Percentiles rank a stretch among this genome's conserved stretches.
phyloP scores from a whole-genome alignment of 2,113 vertebrate genomes.

The Megalops atlanticus region DNA sequence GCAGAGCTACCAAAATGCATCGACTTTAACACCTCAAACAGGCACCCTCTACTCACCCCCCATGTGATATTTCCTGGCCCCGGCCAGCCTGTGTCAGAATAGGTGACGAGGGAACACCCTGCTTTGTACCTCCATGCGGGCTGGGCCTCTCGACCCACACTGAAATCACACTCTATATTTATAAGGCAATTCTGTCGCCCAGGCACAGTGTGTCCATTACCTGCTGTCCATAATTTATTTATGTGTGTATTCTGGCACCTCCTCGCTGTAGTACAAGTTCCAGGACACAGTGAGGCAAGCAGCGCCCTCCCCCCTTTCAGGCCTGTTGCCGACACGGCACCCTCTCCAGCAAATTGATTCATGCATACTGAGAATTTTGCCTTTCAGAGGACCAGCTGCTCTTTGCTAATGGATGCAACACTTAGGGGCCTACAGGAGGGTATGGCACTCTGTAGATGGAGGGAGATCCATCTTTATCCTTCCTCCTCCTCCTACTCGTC shows the following conservation, averaged over 20 bases:
- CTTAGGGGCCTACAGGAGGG: not conserved
- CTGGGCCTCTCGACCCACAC: not conserved
- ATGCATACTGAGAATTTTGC: too few species aligned
- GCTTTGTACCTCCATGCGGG: not conserved
- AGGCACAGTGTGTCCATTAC: not conserved
- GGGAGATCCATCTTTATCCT: not conserved
- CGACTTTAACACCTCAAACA: too few species aligned
- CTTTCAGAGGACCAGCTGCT: not conserved
- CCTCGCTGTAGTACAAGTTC: not conserved
- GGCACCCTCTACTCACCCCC: too few species aligned
- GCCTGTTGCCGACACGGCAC: too few species aligned
- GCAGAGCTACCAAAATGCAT: too few species aligned
- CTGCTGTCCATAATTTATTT: not conserved
- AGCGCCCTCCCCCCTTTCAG: not conserved
- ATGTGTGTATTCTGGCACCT: not conserved
- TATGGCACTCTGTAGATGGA: not conserved
- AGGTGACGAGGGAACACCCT: not conserved
- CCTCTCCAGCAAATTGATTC: too few species aligned
- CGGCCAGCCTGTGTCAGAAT: not conserved
- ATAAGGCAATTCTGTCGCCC: slow-evolving; percentile 7
- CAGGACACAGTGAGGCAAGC: not conserved
- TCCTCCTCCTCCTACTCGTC: not conserved
- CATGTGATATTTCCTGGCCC: not conserved
- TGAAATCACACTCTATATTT: slow-evolving; percentile 13
- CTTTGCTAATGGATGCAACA: not conserved